phyloP scores from a whole-genome alignment of 2,888 invertebrate genomes.

The Euplexia lucipara region DNA sequence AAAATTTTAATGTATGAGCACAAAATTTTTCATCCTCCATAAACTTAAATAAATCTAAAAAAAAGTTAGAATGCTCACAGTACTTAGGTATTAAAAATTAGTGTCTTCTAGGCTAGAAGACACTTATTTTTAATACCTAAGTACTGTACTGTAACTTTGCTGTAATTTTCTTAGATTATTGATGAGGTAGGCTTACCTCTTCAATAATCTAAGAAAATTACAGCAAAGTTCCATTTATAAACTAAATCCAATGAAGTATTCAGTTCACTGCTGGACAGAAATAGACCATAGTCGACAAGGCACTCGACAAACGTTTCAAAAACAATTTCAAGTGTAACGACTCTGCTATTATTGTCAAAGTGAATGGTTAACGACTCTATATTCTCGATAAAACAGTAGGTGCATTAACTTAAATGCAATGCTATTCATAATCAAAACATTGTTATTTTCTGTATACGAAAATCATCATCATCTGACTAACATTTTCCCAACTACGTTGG shows the following conservation, averaged over 20 bases:
- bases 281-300: slow-evolving; percentile 15
- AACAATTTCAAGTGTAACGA: slow-evolving; percentile 28
- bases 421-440: not conserved
- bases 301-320: not conserved
- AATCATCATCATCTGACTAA: not conserved
- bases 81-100: no score
- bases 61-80: no score
- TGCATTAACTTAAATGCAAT: not conserved
- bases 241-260: no score
- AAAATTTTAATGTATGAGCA: no score
- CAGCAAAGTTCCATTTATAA: not conserved
- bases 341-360: slow-evolving; percentile 14
- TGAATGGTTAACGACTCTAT: slow-evolving; percentile 19
- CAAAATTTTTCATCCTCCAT: no score
- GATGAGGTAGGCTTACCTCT: no score
- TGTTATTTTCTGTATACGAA: not conserved
- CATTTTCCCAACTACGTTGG: no score
- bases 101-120: no score
- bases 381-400: not conserved
- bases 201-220: no score
- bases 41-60: no score
- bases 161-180: not conserved
- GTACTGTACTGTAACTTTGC: no score
- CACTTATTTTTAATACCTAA: no score
- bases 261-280: not conserved